Conservation (phyloP, 2,113 vertebrate genomes). For the Stercorarius parasiticus region DNA sequence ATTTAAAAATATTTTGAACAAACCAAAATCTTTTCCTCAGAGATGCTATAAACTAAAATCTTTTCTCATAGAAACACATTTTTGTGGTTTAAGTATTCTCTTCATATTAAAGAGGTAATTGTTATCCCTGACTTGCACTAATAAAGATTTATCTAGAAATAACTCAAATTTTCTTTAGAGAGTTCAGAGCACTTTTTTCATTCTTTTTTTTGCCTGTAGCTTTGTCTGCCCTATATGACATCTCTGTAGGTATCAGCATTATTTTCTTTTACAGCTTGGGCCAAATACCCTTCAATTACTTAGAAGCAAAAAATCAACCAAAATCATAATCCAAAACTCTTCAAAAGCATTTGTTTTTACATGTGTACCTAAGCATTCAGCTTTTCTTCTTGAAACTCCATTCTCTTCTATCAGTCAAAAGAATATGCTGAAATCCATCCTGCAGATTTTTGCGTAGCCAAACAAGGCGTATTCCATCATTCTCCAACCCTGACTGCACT, state of each 20-base stretch:
- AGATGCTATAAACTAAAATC: background rate
- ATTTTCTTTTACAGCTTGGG: background rate
- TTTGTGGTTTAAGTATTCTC: background rate
- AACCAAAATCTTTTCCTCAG: background rate
- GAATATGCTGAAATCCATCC: background rate
- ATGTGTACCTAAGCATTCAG: background rate
- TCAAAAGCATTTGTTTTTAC: background rate
- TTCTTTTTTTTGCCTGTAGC: background rate
- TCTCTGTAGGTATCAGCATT: background rate
- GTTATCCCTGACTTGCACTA: background rate
- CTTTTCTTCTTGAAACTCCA: background rate
- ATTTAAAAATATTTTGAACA: background rate
- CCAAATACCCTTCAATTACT: background rate
- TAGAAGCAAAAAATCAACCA: background rate
- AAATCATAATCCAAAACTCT: background rate
- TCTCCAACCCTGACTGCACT: background rate
- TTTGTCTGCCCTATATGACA: background rate
- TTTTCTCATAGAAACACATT: background rate
- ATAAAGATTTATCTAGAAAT: background rate
- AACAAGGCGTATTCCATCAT: background rate
- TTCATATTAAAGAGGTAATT: background rate
- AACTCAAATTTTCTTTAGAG: background rate
- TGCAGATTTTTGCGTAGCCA: background rate
- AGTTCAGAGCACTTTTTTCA: background rate
- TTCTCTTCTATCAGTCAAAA: background rate